These are phyloP conservation scores for Rhamphomyia laevipes DNA, from an alignment of 2,888 invertebrate genomes.

Conservation along the genomic window DNA sequence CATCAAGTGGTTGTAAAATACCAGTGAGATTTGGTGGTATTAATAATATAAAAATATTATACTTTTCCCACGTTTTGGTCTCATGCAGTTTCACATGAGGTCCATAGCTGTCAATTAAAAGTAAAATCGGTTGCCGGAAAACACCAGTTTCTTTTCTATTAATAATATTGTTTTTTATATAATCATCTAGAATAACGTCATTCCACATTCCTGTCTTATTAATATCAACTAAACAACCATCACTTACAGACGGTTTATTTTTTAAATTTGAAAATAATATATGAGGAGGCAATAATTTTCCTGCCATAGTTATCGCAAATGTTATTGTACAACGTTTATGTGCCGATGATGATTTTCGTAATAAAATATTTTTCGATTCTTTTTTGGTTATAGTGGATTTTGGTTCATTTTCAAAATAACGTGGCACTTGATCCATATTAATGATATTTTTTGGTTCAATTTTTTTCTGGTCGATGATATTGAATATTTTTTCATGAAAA, in stretches of 20 bases:
- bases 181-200: neutral
- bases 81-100: too few species aligned
- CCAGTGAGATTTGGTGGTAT: neutral
- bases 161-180: neutral
- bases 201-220: neutral
- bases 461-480: neutral
- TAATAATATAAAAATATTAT: neutral
- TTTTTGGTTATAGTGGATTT: neutral
- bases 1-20: neutral
- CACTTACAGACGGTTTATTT: constrained; percentile 1
- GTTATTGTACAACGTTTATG: constrained; percentile 1
- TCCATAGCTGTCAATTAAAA: too few species aligned
- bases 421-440: constrained; percentile 1
- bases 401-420: neutral
- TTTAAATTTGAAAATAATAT: constrained; percentile 1
- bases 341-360: constrained; percentile 1
- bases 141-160: too few species aligned
- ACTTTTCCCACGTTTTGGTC: too few species aligned
- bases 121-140: too few species aligned
- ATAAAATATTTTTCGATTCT: neutral
- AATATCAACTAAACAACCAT: neutral
- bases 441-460: neutral
- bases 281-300: neutral
- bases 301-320: neutral
- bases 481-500: neutral